Conservation (phyloP, 1,140 invertebrate genomes). For the Ceratitis capitata region DNA sequence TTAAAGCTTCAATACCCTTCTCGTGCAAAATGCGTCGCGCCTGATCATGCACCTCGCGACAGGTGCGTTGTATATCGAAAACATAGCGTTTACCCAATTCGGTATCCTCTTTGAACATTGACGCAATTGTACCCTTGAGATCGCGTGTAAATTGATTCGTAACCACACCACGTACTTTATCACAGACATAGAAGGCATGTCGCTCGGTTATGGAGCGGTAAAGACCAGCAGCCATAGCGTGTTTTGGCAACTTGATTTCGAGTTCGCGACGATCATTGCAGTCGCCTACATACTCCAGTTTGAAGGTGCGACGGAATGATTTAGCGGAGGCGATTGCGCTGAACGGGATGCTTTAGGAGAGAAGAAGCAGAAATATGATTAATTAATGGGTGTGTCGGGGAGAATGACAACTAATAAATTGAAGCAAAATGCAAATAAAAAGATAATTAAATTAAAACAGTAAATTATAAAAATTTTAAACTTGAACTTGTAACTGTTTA, state of each 20-base stretch:
- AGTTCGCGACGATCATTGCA: slow-evolving; percentile 76
- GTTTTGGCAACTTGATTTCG: slow-evolving; percentile 83
- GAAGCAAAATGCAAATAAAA: not conserved
- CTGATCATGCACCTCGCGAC: slow-evolving; percentile 87
- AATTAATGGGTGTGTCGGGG: not conserved
- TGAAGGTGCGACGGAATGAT: slow-evolving; percentile 77
- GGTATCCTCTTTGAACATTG: slow-evolving; percentile 89
- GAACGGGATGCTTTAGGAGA: slow-evolving; percentile 78
- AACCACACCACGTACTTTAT: slow-evolving; percentile 86
- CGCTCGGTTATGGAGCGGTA: slow-evolving; percentile 91
- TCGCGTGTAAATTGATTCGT: slow-evolving; percentile 88
- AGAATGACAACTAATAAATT: not conserved
- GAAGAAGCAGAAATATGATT: slow-evolving; percentile 35
- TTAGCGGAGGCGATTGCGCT: slow-evolving; percentile 84
- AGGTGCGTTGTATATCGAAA: slow-evolving; percentile 87
- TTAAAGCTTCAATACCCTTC: slow-evolving; percentile 65
- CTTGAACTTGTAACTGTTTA: no score
- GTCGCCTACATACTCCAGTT: slow-evolving; percentile 77
- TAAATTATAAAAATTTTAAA: no score
- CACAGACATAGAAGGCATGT: slow-evolving; percentile 91
- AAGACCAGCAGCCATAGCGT: slow-evolving; percentile 79
- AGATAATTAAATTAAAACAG: not conserved
- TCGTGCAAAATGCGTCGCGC: slow-evolving; percentile 77
- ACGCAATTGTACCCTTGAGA: slow-evolving; percentile 90
- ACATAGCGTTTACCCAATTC: slow-evolving; percentile 87